Conservation (phyloP, 2,113 vertebrate genomes). For the Phalacrocorax pelagicus region DNA sequence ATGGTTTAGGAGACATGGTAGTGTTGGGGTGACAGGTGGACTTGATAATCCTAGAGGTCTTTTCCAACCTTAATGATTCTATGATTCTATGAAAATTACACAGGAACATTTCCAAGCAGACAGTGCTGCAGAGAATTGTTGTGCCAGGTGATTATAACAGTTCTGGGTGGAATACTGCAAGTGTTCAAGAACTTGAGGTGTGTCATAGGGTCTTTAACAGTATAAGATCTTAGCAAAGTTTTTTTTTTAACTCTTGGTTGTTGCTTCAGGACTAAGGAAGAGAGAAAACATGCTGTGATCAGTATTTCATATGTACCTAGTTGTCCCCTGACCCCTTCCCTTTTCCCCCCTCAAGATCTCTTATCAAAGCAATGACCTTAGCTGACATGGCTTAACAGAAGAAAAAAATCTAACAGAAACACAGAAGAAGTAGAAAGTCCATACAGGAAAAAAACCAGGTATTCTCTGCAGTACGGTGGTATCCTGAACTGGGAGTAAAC, state of each 20-base stretch:
- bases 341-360: neutral
- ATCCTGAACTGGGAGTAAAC: neutral
- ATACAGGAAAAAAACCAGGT: neutral
- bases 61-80: too few relatives aligned
- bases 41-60: too few relatives aligned
- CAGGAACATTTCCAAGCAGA: neutral
- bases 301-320: neutral
- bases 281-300: neutral
- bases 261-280: neutral
- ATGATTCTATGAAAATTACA: neutral
- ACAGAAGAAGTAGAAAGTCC: neutral
- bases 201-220: neutral
- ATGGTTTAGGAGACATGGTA: too few relatives aligned
- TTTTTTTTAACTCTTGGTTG: neutral
- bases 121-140: neutral
- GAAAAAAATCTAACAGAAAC: neutral
- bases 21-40: too few relatives aligned
- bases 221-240: neutral
- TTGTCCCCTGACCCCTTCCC: neutral
- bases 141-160: neutral
- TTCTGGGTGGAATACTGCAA: neutral
- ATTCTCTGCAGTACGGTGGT: neutral
- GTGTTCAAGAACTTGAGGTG: neutral
- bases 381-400: neutral
- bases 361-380: neutral